phyloP scores from a whole-genome alignment of 2,797 vertebrate genomes.

The Rhinatrema bivittatum region DNA sequence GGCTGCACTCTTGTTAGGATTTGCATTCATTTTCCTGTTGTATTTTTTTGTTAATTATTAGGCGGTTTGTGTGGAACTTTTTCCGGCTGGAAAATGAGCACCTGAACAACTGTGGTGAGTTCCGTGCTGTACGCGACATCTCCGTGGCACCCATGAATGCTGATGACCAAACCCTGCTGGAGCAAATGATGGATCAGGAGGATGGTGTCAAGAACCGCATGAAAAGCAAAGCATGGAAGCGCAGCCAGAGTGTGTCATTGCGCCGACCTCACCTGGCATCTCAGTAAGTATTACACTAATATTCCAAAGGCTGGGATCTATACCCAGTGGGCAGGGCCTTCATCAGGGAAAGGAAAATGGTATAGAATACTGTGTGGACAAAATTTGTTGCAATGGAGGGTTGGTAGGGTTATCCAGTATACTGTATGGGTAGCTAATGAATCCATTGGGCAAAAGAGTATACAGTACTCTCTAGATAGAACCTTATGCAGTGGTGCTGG shows the following conservation, averaged over 20 bases:
- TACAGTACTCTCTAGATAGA: no score
- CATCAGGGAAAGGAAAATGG: no score
- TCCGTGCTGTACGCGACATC: constrained; percentile 92
- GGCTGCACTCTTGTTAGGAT: no score
- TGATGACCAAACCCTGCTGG: constrained; percentile 89
- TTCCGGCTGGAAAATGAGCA: constrained; percentile 97
- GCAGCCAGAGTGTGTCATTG: constrained; percentile 88
- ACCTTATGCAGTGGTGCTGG: no score
- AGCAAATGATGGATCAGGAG: constrained; percentile 98
- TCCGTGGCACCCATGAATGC: constrained; percentile 90
- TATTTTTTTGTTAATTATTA: no score
- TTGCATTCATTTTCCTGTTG: no score
- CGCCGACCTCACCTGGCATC: constrained; percentile 81
- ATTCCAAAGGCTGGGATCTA: not conserved
- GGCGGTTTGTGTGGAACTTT: constrained; percentile 98
- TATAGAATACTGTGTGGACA: no score
- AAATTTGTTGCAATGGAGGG: no score
- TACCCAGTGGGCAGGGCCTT: no score
- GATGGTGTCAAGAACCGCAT: constrained; percentile 90
- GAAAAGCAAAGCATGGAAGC: constrained; percentile 90
- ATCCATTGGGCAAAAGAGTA: no score
- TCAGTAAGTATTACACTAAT: constrained; percentile 61
- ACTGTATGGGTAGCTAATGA: no score
- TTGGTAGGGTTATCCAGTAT: no score
- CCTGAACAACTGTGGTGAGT: constrained; percentile 95